Conservation (phyloP, 2,113 vertebrate genomes). For the Nestor notabilis region DNA sequence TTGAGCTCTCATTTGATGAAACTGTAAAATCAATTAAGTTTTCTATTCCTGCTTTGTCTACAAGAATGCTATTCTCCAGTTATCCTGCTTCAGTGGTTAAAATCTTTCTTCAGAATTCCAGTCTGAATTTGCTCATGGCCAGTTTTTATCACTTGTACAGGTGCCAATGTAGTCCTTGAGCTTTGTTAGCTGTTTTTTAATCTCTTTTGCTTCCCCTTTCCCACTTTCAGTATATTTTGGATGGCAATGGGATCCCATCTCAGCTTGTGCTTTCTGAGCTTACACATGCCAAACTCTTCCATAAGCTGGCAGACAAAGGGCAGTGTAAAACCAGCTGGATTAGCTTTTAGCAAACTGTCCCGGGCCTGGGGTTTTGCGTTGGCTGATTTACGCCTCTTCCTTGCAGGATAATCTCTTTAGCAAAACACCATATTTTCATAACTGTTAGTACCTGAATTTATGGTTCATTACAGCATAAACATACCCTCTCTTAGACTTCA, state of each 20-base stretch:
- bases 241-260: not conserved
- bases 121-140: not conserved
- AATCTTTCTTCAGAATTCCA: not conserved
- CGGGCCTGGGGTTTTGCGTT: not conserved
- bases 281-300: not conserved
- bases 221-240: not conserved
- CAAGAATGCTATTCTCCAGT: not conserved
- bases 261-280: not conserved
- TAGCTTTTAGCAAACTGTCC: not conserved
- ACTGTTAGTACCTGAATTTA: not conserved
- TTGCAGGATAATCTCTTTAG: not conserved
- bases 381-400: not conserved
- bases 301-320: not conserved
- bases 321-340: not conserved
- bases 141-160: not conserved
- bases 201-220: not conserved
- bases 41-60: not conserved
- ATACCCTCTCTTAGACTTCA: not conserved
- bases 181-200: not conserved
- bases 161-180: not conserved
- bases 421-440: not conserved
- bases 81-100: not conserved
- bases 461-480: not conserved
- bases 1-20: conserved; percentile 36
- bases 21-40: conserved; percentile 23